These are phyloP conservation scores for Drosophila sp. DNA, from an alignment of 1,140 invertebrate species.

Conservation along the genomic window DNA sequence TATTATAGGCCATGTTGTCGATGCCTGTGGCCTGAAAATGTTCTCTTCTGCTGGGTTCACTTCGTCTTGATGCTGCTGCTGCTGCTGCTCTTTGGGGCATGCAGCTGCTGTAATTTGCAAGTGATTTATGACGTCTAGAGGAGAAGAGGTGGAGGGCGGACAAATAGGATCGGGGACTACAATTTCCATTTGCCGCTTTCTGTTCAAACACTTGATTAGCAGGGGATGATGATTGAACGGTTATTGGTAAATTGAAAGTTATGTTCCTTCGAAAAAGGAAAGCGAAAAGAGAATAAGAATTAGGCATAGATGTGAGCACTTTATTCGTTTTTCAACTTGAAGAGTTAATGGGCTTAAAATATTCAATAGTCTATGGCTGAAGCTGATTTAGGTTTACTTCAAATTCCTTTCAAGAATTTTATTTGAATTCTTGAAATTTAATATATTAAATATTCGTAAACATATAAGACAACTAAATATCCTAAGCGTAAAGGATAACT, in stretches of 20 bases:
- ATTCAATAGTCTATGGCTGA: not conserved
- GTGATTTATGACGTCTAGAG: constrained; percentile 66
- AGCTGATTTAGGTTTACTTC: too few species aligned
- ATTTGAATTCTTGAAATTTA: too few species aligned
- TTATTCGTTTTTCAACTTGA: not conserved
- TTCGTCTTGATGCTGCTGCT: not conserved
- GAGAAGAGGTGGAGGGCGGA: not conserved
- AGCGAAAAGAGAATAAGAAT: constrained; percentile 8
- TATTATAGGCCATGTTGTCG: constrained; percentile 48
- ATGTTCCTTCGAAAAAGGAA: constrained; percentile 13
- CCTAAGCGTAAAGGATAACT: too few species aligned
- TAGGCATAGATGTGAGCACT: not conserved
- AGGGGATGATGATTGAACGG: constrained; percentile 69
- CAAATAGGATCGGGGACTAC: constrained; percentile 15
- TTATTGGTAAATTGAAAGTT: constrained; percentile 59
- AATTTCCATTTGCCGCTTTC: constrained; percentile 54
- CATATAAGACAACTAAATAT: too few species aligned
- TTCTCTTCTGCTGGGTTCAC: constrained; percentile 15
- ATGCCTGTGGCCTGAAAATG: constrained; percentile 39
- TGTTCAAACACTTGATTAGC: constrained; percentile 68
- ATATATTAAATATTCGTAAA: too few species aligned
- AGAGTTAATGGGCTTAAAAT: not conserved
- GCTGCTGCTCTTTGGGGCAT: constrained; percentile 16
- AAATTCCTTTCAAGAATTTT: too few species aligned
- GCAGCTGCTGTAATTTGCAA: constrained; percentile 68